Percentiles rank a stretch among this genome's conserved stretches.
Conservation (phyloP, 2,888 invertebrate genomes). For the Allophyes oxyacanthae region DNA sequence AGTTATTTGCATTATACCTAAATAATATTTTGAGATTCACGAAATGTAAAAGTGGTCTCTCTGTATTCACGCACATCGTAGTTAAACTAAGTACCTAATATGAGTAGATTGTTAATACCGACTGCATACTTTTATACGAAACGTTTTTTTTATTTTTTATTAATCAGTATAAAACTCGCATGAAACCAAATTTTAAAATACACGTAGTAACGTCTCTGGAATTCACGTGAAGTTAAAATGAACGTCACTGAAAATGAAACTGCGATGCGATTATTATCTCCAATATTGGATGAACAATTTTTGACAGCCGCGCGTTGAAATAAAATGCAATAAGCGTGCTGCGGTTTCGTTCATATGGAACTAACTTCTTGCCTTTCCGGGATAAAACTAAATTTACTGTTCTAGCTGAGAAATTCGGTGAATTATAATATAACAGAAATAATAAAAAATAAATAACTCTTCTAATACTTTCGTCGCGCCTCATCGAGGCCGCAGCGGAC, state of each 20-base stretch:
- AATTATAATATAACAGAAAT: not conserved
- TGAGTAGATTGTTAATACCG: too few relatives aligned
- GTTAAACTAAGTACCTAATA: too few relatives aligned
- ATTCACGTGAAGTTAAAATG: constrained; percentile 13
- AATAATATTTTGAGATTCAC: too few relatives aligned
- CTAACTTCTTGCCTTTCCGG: constrained; percentile 15
- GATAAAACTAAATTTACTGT: constrained; percentile 24
- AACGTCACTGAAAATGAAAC: constrained; percentile 21
- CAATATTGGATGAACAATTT: constrained; percentile 43
- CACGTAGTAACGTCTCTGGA: constrained; percentile 5
- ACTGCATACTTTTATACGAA: too few relatives aligned
- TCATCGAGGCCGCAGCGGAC: too few relatives aligned
- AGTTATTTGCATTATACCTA: too few relatives aligned
- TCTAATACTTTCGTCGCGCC: too few relatives aligned
- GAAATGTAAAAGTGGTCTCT: too few relatives aligned
- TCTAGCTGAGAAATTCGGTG: constrained; percentile 13
- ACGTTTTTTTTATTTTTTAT: too few relatives aligned
- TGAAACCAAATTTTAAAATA: not conserved
- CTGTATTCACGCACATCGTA: too few relatives aligned
- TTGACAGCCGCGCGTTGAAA: constrained; percentile 14
- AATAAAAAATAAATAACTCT: too few relatives aligned
- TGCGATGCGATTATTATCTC: constrained; percentile 29
- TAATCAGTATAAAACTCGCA: too few relatives aligned
- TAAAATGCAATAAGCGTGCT: constrained; percentile 32
- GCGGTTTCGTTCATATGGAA: constrained; percentile 32